A percentile compares a stretch with the other conserved stretches of the same genome.
phyloP scores from a whole-genome alignment of 2,113 vertebrate species.

The Oxyruncus cristatus region DNA sequence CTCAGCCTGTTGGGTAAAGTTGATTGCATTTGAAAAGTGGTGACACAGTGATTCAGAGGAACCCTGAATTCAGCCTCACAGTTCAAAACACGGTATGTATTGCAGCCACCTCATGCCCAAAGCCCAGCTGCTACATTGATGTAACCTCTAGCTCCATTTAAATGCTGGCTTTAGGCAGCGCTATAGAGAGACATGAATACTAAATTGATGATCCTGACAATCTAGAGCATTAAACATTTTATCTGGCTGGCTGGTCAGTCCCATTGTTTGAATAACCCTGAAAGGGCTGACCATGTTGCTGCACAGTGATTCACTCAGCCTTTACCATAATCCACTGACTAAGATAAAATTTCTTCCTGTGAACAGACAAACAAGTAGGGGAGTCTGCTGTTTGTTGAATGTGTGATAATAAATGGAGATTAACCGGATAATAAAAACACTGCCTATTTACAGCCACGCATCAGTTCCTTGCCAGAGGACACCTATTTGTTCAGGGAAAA shows the following conservation, averaged over 20 bases:
- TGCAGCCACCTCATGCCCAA: neutral
- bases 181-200: constrained; percentile 44
- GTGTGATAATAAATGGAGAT: constrained; percentile 78
- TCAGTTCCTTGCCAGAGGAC: constrained; percentile 58
- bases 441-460: constrained; percentile 60
- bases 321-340: constrained; percentile 74
- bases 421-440: constrained; percentile 72
- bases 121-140: neutral
- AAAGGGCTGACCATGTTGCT: constrained; percentile 73
- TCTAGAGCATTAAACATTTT: constrained; percentile 59
- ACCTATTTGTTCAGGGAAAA: constrained; percentile 67
- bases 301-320: constrained; percentile 76
- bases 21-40: neutral
- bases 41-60: constrained; percentile 1
- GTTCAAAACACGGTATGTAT: neutral
- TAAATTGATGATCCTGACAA: constrained; percentile 83
- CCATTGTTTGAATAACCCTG: constrained; percentile 77
- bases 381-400: constrained; percentile 73
- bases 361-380: constrained; percentile 64
- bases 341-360: constrained; percentile 76
- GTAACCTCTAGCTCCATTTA: constrained; percentile 19
- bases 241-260: constrained; percentile 78
- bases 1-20: neutral
- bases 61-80: neutral
- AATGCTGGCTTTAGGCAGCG: constrained; percentile 18